Base-by-base conservation (phyloP, 2,113 vertebrate species). In the Geococcyx californianus region DNA sequence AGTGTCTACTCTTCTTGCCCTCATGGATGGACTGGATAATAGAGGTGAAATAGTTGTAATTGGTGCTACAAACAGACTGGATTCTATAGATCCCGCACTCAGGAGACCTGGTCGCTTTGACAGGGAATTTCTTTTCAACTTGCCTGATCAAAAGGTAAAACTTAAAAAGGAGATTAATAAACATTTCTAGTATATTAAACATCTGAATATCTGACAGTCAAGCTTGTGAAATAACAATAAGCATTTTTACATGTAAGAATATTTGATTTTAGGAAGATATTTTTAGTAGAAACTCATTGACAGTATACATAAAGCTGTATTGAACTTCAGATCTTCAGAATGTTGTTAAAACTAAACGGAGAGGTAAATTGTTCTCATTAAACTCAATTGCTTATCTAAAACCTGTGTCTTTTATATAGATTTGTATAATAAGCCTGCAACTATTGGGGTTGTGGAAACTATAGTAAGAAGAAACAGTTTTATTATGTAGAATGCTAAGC, bases 61-160 rank as follows among this genome's bases (percentile, higher is more conserved):
- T 95, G 99, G 99, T 99, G 99, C 99, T 99, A 99, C 99, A 97
- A 99, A 99, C 97, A 99, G 99, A 98, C 99, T 99, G 98, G 99
- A 99, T 98, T 99, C 99, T 98, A 99, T 99, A 98, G 99, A 99
- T 98, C 99, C 99, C 36, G 99, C 99, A 96, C 99, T 99, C 98
- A 99, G 99, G 98, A 99, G 99, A 98, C 99, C 99, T 94, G 99
- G 99, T 96, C 99, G 99, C 85, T 99, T 99, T 89, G 99, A 99
- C 98, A 99, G 99, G 98, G 99, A 99, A 97, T 99, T 99, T 98
- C 98, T 99, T 97, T 99, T 99, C 98, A 99, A 98, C 97, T 97
- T 99, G 97, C 99, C 99, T 68, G 99, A 99, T 98, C 98, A 99
- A 97, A 99, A 99, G 99, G 99, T 99, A 98, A 97, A 90, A 62